phyloP scores from a whole-genome alignment of 53 echinoderm and acorn worm species.

The Echinarachnius parma region DNA sequence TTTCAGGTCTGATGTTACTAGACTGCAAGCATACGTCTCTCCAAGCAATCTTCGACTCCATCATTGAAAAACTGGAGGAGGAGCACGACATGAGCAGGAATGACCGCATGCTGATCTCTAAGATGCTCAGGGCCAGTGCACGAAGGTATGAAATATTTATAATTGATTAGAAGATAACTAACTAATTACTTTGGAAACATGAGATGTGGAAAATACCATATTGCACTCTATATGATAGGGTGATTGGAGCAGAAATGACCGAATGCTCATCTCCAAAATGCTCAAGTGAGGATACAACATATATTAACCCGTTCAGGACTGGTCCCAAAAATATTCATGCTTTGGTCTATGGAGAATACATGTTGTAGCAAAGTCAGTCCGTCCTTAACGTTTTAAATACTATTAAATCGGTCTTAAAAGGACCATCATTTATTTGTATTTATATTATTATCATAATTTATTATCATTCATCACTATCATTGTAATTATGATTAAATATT shows the following conservation, averaged over 20 bases:
- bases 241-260: no score
- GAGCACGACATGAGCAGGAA: constrained; percentile 62
- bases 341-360: no score
- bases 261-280: no score
- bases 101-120: constrained; percentile 36
- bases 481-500: no score
- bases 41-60: constrained; percentile 64
- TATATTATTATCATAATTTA: background rate
- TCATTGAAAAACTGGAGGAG: constrained; percentile 70
- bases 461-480: background rate
- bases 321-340: no score
- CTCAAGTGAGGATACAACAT: no score
- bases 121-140: constrained; percentile 31
- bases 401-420: no score
- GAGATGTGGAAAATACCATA: background rate
- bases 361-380: no score
- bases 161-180: no score
- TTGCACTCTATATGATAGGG: background rate
- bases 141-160: constrained; percentile 11
- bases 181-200: no score
- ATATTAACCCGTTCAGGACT: no score
- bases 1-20: constrained; percentile 76
- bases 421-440: background rate
- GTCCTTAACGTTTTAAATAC: no score
- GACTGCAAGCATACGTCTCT: constrained; percentile 59